Percentiles rank a stretch among this genome's conserved stretches.
These are phyloP conservation scores for Chelon labrosus DNA, from an alignment of 2,797 vertebrate species.

Conservation along the genomic window DNA sequence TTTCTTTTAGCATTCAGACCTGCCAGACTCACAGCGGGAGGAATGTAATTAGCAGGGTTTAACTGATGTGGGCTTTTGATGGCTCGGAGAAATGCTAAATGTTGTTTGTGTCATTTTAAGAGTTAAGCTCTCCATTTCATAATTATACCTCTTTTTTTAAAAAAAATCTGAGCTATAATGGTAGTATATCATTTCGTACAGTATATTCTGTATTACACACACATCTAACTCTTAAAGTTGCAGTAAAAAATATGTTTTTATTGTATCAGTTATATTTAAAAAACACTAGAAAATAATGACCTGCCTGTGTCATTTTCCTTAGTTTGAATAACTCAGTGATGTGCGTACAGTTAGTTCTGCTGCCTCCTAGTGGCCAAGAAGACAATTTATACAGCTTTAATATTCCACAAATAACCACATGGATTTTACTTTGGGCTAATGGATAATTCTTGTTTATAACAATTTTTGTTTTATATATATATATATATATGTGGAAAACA, in stretches of 20 bases:
- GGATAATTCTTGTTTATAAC: not conserved
- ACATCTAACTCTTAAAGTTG: not conserved
- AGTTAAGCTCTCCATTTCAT: too few relatives aligned
- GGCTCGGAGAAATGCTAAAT: not conserved
- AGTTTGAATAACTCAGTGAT: not conserved
- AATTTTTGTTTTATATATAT: too few relatives aligned
- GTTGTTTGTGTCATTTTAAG: not conserved
- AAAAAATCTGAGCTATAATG: too few relatives aligned
- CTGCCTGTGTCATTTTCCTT: not conserved
- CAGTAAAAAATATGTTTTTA: not conserved
- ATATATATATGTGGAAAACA: too few relatives aligned
- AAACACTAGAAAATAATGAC: not conserved
- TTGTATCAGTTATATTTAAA: not conserved
- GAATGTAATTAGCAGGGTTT: slow-evolving; percentile 37
- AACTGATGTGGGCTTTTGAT: slow-evolving; percentile 33
- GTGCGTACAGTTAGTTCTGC: not conserved
- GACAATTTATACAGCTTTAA: not conserved
- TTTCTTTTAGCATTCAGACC: not conserved
- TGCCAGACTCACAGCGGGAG: slow-evolving; percentile 20
- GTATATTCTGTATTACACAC: too few relatives aligned
- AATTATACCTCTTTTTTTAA: too few relatives aligned
- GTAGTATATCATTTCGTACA: too few relatives aligned
- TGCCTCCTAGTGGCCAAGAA: not conserved
- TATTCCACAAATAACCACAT: not conserved
- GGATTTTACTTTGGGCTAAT: not conserved